Evolutionary conservation across 2,888 invertebrate genomes (phyloP).

Genomic region (Agrenia bidenticulata): DNA sequence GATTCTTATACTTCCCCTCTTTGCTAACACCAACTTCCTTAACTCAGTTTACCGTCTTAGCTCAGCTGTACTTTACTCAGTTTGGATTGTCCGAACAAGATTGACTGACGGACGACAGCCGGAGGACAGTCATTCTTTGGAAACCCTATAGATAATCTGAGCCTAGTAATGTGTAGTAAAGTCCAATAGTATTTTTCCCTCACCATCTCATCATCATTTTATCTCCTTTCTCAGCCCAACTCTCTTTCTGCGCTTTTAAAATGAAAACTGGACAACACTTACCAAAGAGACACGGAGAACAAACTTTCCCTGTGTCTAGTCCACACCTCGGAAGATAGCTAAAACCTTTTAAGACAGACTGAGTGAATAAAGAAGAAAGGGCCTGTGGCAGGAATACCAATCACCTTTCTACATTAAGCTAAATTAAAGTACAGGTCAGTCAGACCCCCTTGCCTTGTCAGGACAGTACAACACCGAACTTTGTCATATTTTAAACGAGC

Average conservation of each 20-base stretch:
- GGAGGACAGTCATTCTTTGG: constrained; percentile 1
- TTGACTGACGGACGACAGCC: background rate
- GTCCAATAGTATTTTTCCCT: background rate
- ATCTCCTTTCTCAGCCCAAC: background rate
- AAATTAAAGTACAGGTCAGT: no score
- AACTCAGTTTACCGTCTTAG: no score
- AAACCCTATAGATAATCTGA: background rate
- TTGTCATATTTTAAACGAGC: no score
- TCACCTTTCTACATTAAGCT: background rate
- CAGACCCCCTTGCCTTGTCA: no score
- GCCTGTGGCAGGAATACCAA: constrained; percentile 10
- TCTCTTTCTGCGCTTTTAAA: background rate
- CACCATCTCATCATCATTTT: constrained; percentile 7
- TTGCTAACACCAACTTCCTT: no score
- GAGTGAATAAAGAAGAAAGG: background rate
- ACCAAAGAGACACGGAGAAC: background rate
- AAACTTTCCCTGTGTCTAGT: background rate
- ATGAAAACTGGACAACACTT: constrained; percentile 2
- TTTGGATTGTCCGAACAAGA: no score
- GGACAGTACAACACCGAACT: no score
- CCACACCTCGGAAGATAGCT: background rate
- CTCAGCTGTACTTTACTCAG: no score
- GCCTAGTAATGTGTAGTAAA: background rate
- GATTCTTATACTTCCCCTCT: background rate
- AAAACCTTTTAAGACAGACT: background rate